These are phyloP conservation scores for Amphiprion percula DNA, from an alignment of 2,113 vertebrate genomes.

Conservation along the genomic window DNA sequence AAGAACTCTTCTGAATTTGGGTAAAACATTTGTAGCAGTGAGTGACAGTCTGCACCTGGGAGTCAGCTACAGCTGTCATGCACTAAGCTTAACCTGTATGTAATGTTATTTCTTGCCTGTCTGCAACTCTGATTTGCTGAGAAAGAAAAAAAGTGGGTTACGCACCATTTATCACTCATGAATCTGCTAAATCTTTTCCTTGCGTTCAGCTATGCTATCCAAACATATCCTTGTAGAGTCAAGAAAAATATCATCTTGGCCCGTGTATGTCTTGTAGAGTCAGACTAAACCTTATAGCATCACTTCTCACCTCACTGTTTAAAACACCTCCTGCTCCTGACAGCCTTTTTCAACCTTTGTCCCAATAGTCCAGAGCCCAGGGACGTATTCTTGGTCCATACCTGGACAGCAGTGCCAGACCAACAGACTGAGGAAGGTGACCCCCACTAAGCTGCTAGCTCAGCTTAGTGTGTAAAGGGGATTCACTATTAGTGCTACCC, in stretches of 20 bases:
- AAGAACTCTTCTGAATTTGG: conserved; percentile 49
- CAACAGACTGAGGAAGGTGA: conserved; percentile 13
- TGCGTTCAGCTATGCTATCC: conserved; percentile 32
- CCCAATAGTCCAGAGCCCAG: conserved; percentile 1
- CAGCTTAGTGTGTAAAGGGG: conserved; percentile 51
- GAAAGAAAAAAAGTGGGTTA: conserved; percentile 21
- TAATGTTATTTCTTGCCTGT: conserved; percentile 28
- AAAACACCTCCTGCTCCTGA: conserved; percentile 8
- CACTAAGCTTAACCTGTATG: conserved; percentile 16
- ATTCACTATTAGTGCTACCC: conserved; percentile 62
- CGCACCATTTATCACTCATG: conserved; percentile 33
- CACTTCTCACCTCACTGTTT: conserved; percentile 19
- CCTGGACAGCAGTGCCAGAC: conserved; percentile 15
- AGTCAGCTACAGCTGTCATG: neutral
- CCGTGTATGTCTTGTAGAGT: neutral
- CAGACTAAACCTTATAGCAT: neutral
- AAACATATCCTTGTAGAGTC: conserved; percentile 53
- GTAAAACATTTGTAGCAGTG: conserved; percentile 7
- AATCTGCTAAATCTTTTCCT: conserved; percentile 44
- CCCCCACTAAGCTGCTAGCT: conserved; percentile 51
- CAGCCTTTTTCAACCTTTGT: neutral
- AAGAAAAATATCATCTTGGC: conserved; percentile 42
- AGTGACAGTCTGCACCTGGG: conserved; percentile 36
- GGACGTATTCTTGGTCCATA: conserved; percentile 8
- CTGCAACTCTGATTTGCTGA: conserved; percentile 39